Evolutionary conservation across 1,140 invertebrate genomes (phyloP), one percentile per base, ranked within the genome.

Genomic region (Dreissena rostriformis): DNA sequence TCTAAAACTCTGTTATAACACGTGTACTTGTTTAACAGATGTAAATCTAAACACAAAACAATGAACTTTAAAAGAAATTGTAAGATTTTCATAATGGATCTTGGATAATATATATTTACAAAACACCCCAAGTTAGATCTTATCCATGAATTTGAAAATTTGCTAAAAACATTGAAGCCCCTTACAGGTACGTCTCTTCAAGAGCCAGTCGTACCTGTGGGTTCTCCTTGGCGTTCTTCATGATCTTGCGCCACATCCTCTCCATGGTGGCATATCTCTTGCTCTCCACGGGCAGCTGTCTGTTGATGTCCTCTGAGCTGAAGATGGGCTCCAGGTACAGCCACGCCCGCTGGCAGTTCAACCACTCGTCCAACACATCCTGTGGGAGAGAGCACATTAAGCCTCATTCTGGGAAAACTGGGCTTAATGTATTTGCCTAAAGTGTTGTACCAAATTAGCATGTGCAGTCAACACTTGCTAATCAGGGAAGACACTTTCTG

Each of bases 221-320:
- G 91, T 95, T 95, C 24, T 96, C 96, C 53, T 94, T 92, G 1
- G 96, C 96, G 5, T 94, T 93, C 78, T 95, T 95, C 96, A 97
- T 96, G 29, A 96, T 95, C 82, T 96, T 94, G 61, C 95, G 94
- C 96, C 96, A 97, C 74, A 95, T 96, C 61, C 96, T 94, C 87
- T 97, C 96, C 95, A 97, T 96, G 6, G 95, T 96, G 51, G 95
- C 95, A 86, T 96, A 97, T 77, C 96, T 96, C 91, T 96, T 97
- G n/a, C 95, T 95, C 92, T 97, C 96, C 0, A 95, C 92, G 0
- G 96, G 96, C 52, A 97, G 89, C 88, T 97, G 96, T 1, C 95
- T 93, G 78, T 93, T 93, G 85, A 94, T 94, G 90, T 94, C 94
- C 53, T 94, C 94, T 53, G 93, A 94, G 78, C 91, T 92, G 86